Percentiles rank a stretch among this genome's conserved stretches.
Evolutionary conservation across 2,888 invertebrate genomes (phyloP).

Genomic region (Cephus spinipes): DNA sequence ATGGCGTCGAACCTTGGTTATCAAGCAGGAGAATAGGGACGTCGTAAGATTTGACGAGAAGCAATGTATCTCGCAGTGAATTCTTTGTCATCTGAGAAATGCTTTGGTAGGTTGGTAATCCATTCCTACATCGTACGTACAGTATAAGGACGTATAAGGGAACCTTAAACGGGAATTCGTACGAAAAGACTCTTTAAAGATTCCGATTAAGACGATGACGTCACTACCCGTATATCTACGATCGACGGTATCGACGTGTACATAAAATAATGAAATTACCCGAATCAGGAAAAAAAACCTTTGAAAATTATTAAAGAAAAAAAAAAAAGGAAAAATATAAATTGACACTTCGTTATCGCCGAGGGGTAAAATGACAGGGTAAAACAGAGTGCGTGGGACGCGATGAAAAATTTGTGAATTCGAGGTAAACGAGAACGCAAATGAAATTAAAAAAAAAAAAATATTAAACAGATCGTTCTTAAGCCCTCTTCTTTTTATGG

Average conservation of each 20-base stretch:
- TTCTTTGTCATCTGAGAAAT: background rate
- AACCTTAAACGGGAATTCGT: too few relatives aligned
- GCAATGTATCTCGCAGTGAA: background rate
- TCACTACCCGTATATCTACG: background rate
- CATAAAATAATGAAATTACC: too few relatives aligned
- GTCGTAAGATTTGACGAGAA: conserved; percentile 1
- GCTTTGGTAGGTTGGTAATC: background rate
- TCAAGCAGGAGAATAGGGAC: conserved; percentile 1
- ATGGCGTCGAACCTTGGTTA: conserved; percentile 3
- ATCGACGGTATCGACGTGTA: too few relatives aligned
- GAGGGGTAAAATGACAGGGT: background rate
- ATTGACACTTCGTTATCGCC: background rate
- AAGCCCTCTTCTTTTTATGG: background rate
- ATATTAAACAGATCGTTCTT: background rate
- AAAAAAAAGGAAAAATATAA: background rate
- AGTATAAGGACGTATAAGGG: background rate
- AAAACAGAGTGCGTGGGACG: background rate
- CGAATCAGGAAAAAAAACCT: too few relatives aligned
- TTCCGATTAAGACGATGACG: background rate
- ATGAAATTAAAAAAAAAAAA: background rate
- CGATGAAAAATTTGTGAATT: background rate
- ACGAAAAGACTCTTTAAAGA: background rate
- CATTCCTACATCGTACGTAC: background rate
- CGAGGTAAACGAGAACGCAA: background rate
- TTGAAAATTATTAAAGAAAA: background rate